Evolutionary conservation across 2,113 vertebrate genomes (phyloP).

Genomic region (Anas platyrhynchos): DNA sequence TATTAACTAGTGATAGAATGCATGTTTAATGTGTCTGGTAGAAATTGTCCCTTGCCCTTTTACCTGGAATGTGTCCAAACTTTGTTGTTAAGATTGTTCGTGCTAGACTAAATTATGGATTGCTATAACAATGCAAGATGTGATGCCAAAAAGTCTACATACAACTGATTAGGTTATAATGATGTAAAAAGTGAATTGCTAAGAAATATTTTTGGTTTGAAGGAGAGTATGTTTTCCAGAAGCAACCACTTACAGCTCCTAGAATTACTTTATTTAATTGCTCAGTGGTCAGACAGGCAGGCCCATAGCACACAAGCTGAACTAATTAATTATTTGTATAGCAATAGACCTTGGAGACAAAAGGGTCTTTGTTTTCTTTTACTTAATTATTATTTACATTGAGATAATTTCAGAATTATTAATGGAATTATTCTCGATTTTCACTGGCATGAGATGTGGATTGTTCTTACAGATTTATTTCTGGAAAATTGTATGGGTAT

Average conservation of each 20-base stretch:
- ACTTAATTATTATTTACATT: neutral
- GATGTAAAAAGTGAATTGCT: constrained; percentile 47
- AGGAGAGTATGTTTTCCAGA: constrained; percentile 35
- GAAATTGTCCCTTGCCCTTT: constrained; percentile 27
- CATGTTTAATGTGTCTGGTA: neutral
- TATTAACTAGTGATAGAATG: constrained; percentile 7
- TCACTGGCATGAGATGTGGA: neutral
- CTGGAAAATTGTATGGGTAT: neutral
- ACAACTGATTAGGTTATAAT: constrained; percentile 64
- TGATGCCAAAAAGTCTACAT: constrained; percentile 35
- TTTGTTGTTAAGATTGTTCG: constrained; percentile 20
- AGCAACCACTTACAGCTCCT: constrained; percentile 25
- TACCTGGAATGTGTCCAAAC: constrained; percentile 6
- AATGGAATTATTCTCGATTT: neutral
- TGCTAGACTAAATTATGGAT: constrained; percentile 35
- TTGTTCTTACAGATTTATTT: neutral
- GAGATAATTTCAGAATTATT: neutral
- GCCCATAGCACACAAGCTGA: neutral
- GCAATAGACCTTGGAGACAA: constrained; percentile 20
- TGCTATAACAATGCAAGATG: constrained; percentile 2
- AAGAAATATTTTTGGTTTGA: constrained; percentile 6
- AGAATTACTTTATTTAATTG: constrained; percentile 61
- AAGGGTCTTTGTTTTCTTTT: neutral
- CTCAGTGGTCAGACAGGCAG: constrained; percentile 52
- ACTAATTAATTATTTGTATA: constrained; percentile 59